Evolutionary conservation across 92 coral and sea anemone species (phyloP), one percentile per base, ranked within the genome.

Genomic region (Meandrina meandrites): DNA sequence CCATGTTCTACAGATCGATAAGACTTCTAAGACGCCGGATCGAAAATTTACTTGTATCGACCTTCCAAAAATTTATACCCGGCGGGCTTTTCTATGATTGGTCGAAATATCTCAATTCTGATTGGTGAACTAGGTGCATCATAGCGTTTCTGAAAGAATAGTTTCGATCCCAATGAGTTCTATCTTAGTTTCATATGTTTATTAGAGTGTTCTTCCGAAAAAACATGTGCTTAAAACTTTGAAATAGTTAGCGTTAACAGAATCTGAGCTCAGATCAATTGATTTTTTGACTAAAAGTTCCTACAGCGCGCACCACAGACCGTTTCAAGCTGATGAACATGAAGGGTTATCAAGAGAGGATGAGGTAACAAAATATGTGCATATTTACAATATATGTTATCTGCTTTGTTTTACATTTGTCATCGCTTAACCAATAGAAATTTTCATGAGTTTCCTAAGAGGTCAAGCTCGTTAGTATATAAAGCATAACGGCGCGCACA

Each of bases 1-100:
- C 98, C 98, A 96, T 94, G 62, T 56, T 56, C 18, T 11, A 18
- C 58, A 53, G 14, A 53, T 51, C 62, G 62, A 50, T 57, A 77
- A n/a, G 42, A 34, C 22, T 37, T 72, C 9, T 15, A 35, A 72
- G 12, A 31, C 34, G 48, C 18, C 58, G 58, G 58, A 51, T 48
- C 81, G 81, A 77, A n/a, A 15, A 27, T 48, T n/a, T 28, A 0
- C 19, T 22, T 50, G 36, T 22, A 13, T 30, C 30, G 12, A 14
- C 24, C 31, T 58, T 51, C 36, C 5, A 50, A 31, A 50, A 27
- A 1, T 51, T 54, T 78, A 78, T 78, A 78, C 60, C 28, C 45
- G 42, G 81, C 81, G 48, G 67, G 81, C 40, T 10, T 17, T 1
- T 18, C 27, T 31, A 47, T 78, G 81, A 78, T 78, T 78, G 48